Conservation (phyloP, 2,113 vertebrate species). For the Callipepla squamata region DNA sequence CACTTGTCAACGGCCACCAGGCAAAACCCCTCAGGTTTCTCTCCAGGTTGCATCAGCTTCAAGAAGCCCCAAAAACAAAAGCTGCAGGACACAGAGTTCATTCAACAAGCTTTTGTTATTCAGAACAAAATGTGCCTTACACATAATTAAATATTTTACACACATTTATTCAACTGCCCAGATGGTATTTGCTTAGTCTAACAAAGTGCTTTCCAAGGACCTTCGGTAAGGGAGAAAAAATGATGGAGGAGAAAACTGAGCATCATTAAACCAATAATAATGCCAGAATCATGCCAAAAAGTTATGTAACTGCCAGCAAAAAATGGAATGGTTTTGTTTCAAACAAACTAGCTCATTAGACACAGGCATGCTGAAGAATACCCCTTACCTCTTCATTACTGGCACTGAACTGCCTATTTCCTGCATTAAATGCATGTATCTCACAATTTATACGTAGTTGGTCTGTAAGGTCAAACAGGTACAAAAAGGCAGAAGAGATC, state of each 20-base stretch:
- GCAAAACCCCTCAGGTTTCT: conserved; percentile 1
- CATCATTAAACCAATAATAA: conserved; percentile 59
- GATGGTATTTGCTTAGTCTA: conserved; percentile 59
- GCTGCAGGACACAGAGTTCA: conserved; percentile 9
- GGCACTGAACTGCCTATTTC: not conserved
- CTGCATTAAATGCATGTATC: not conserved
- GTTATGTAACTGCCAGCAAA: conserved; percentile 47
- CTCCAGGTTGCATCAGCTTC: not conserved
- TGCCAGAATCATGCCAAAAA: conserved; percentile 30
- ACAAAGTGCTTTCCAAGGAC: conserved; percentile 39
- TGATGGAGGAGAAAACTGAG: conserved; percentile 42
- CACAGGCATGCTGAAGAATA: conserved; percentile 14
- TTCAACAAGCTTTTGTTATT: conserved; percentile 13
- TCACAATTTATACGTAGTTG: not conserved
- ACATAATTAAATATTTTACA: conserved; percentile 63
- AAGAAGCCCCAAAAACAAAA: conserved; percentile 46
- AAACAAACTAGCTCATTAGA: conserved; percentile 15
- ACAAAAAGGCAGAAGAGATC: not conserved
- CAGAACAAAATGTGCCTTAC: not conserved
- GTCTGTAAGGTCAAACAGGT: not conserved
- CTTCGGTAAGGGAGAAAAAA: conserved; percentile 29
- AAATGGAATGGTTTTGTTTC: conserved; percentile 51
- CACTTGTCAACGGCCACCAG: not conserved
- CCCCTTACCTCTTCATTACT: not conserved
- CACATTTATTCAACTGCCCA: conserved; percentile 57